Evolutionary conservation across 2,888 invertebrate genomes (phyloP).

Genomic region (Caradrina kadenii): DNA sequence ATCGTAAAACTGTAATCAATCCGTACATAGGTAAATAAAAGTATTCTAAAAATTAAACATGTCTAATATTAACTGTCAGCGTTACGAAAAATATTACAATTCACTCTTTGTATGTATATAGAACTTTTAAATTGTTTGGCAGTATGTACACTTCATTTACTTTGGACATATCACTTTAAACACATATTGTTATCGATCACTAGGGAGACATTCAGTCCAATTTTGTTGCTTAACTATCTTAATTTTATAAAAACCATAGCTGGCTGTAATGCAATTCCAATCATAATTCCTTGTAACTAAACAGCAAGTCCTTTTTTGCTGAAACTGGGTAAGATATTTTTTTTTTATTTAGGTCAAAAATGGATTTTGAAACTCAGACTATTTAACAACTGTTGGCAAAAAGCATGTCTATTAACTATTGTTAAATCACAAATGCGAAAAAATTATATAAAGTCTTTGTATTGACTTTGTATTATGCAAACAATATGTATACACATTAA

Average conservation of each 20-base stretch:
- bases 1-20: slow-evolving; percentile 62
- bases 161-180: slow-evolving; percentile 65
- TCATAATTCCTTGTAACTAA: neutral
- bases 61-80: slow-evolving; percentile 57
- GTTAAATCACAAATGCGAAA: slow-evolving; percentile 25
- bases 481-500: slow-evolving; percentile 1
- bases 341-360: slow-evolving; percentile 1
- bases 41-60: slow-evolving; percentile 61
- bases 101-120: slow-evolving; percentile 65
- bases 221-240: slow-evolving; percentile 58
- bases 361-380: slow-evolving; percentile 11
- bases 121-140: slow-evolving; percentile 65
- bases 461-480: slow-evolving; percentile 15
- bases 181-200: slow-evolving; percentile 64
- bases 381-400: slow-evolving; percentile 4
- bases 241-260: slow-evolving; percentile 45
- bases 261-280: slow-evolving; percentile 19
- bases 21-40: slow-evolving; percentile 59
- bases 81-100: slow-evolving; percentile 68
- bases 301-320: slow-evolving; percentile 10
- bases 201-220: slow-evolving; percentile 66
- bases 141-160: slow-evolving; percentile 64
- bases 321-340: slow-evolving; percentile 6
- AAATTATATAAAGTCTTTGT: slow-evolving; percentile 9
- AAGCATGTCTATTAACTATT: slow-evolving; percentile 12